Conservation (phyloP, 2,113 vertebrate species). For the Sciurus niger region DNA sequence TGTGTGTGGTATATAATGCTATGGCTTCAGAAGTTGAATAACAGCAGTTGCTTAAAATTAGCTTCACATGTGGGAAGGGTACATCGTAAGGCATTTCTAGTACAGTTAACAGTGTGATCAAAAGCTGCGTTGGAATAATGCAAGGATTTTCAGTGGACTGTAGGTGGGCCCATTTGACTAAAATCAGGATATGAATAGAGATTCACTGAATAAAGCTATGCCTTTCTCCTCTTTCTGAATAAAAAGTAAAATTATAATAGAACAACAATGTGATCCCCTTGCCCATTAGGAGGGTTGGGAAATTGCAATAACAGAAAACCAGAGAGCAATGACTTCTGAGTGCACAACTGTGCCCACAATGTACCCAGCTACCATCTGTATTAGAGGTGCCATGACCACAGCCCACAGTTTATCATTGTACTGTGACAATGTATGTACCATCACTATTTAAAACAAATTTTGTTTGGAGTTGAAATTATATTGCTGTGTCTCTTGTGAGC, state of each 20-base stretch:
- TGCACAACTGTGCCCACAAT: neutral
- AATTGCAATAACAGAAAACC: neutral
- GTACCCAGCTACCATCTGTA: neutral
- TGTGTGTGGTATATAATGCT: neutral
- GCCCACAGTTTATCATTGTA: too few relatives aligned
- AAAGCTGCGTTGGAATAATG: conserved; percentile 9
- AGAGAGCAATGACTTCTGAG: neutral
- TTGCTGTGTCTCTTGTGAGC: neutral
- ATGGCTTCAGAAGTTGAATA: neutral
- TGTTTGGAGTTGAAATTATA: neutral
- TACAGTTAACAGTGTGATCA: neutral
- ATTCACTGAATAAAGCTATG: neutral
- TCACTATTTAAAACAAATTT: conserved; percentile 1
- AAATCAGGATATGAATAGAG: neutral
- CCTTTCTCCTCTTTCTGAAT: neutral
- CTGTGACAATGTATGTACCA: neutral
- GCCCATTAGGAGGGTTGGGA: neutral
- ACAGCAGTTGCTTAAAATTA: neutral
- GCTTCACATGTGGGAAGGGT: neutral
- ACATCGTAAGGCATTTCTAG: neutral
- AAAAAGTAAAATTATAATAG: neutral
- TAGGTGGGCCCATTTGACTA: neutral
- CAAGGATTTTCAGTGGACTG: neutral
- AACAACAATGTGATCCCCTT: neutral
- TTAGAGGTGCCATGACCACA: fast-evolving